Conservation (phyloP, 2,888 invertebrate genomes). For the Sesia bembeciformis region DNA sequence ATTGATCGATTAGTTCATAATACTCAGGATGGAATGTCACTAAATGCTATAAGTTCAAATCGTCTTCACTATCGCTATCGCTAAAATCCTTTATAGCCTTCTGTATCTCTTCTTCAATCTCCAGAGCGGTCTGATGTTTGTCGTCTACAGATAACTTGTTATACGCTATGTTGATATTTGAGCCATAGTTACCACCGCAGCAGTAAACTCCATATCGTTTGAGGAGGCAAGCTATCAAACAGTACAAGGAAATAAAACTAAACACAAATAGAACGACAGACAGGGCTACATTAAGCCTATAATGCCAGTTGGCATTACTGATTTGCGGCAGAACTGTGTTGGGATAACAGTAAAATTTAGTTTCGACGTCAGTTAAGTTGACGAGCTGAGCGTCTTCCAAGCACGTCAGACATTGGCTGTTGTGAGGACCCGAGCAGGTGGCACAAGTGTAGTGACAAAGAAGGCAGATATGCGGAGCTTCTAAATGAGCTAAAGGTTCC, state of each 20-base stretch:
- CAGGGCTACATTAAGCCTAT: slow-evolving; percentile 53
- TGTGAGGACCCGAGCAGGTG: slow-evolving; percentile 79
- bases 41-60: slow-evolving; percentile 52
- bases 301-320: slow-evolving; percentile 56
- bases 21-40: slow-evolving; percentile 34
- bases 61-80: slow-evolving; percentile 59
- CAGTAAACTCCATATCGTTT: slow-evolving; percentile 25
- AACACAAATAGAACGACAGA: slow-evolving; percentile 42
- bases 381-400: slow-evolving; percentile 77
- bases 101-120: slow-evolving; percentile 58
- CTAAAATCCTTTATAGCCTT: slow-evolving; percentile 53
- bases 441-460: slow-evolving; percentile 85
- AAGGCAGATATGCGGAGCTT: slow-evolving; percentile 66
- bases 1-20: slow-evolving; percentile 33
- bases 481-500: slow-evolving; percentile 27
- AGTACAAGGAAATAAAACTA: slow-evolving; percentile 33
- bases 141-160: slow-evolving; percentile 57
- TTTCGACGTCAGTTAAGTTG: slow-evolving; percentile 47
- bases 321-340: slow-evolving; percentile 54
- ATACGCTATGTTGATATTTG: slow-evolving; percentile 47
- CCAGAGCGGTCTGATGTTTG: slow-evolving; percentile 46
- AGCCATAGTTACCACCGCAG: slow-evolving; percentile 37
- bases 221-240: slow-evolving; percentile 31
- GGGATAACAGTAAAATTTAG: slow-evolving; percentile 67
- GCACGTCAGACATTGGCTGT: slow-evolving; percentile 80